These are phyloP conservation scores for Idaea straminata DNA, from an alignment of 2,888 invertebrate species.

Conservation along the genomic window DNA sequence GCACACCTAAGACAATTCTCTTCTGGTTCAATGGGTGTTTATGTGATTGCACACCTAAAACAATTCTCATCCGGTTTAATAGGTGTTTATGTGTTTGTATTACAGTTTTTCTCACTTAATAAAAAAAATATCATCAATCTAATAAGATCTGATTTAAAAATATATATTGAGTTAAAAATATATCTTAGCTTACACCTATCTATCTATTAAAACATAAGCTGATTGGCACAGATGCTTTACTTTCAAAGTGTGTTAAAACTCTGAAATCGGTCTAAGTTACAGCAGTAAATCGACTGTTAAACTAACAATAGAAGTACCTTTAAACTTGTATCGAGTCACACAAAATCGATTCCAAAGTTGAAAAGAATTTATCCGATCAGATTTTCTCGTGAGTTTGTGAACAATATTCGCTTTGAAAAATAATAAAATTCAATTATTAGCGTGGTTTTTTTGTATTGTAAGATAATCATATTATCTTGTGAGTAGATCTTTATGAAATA, in stretches of 20 bases:
- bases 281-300: neutral
- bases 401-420: neutral
- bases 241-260: neutral
- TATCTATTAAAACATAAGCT: neutral
- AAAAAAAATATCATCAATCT: too few species aligned
- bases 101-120: too few species aligned
- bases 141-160: too few species aligned
- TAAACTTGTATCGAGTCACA: conserved; percentile 1
- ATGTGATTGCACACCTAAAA: too few species aligned
- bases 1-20: too few species aligned
- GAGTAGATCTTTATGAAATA: too few species aligned
- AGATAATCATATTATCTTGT: too few species aligned
- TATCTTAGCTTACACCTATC: neutral
- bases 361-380: conserved; percentile 17
- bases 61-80: too few species aligned
- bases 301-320: neutral
- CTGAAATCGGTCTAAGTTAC: neutral
- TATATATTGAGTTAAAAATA: too few species aligned
- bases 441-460: neutral
- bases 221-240: neutral
- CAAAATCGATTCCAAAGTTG: conserved; percentile 18
- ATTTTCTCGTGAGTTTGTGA: conserved; percentile 20
- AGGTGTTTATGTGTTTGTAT: too few species aligned
- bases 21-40: too few species aligned
- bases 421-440: neutral